A percentile compares a stretch with the other conserved stretches of the same genome.
These are phyloP conservation scores for Pteria penguin DNA, from an alignment of 2,888 invertebrate genomes.

Conservation along the genomic window DNA sequence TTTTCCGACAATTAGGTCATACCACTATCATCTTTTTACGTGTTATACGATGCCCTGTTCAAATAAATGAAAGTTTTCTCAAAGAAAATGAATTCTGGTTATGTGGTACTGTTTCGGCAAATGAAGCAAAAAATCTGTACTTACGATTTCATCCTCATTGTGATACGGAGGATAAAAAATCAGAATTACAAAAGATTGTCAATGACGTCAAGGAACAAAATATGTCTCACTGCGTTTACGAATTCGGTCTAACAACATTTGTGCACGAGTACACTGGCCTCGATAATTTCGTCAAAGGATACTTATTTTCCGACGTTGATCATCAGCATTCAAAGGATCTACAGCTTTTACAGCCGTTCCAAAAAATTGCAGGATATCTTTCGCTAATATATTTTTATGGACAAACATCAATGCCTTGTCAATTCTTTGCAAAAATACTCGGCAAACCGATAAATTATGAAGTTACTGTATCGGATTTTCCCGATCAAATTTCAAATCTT, in stretches of 20 bases:
- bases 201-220: slow-evolving; percentile 6
- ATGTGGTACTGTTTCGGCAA: slow-evolving; percentile 39
- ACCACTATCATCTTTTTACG: slow-evolving; percentile 44
- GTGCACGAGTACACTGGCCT: slow-evolving; percentile 48
- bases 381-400: slow-evolving; percentile 36
- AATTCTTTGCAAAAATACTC: slow-evolving; percentile 43
- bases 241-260: slow-evolving; percentile 54
- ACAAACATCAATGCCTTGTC: slow-evolving; percentile 29
- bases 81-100: slow-evolving; percentile 36
- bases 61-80: neutral
- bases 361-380: slow-evolving; percentile 31
- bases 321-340: neutral
- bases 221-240: slow-evolving; percentile 33
- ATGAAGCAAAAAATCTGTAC: slow-evolving; percentile 47
- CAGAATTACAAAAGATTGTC: slow-evolving; percentile 1
- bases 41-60: slow-evolving; percentile 48
- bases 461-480: slow-evolving; percentile 46
- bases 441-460: slow-evolving; percentile 36
- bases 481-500: slow-evolving; percentile 42
- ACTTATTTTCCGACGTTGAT: slow-evolving; percentile 20
- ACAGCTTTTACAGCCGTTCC: slow-evolving; percentile 27
- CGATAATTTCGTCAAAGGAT: slow-evolving; percentile 45
- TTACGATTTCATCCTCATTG: slow-evolving; percentile 36
- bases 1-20: slow-evolving; percentile 18
- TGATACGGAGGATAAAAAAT: slow-evolving; percentile 9